Evolutionary conservation across 2,113 vertebrate species (phyloP).

Genomic region (Ramphastos sulfuratus): DNA sequence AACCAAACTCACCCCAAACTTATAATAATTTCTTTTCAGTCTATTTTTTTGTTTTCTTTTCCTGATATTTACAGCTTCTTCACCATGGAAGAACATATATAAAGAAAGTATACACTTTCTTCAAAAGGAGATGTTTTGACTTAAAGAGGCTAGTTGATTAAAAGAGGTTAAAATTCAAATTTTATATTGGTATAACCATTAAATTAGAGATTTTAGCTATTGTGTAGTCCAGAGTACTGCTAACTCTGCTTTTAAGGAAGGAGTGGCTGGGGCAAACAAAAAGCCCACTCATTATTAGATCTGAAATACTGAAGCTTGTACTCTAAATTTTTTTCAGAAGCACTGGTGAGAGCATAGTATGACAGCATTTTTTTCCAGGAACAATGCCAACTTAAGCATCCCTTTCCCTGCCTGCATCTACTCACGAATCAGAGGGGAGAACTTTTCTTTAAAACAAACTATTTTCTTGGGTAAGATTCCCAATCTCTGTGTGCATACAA

Average conservation of each 20-base stretch:
- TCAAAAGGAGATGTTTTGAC: background rate
- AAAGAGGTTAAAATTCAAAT: background rate
- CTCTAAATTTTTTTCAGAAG: background rate
- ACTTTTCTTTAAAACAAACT: background rate
- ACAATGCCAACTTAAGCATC: background rate
- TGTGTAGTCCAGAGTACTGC: background rate
- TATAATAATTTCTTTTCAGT: background rate
- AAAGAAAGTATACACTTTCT: background rate
- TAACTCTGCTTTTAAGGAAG: background rate
- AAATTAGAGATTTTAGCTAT: background rate
- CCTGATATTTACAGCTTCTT: background rate
- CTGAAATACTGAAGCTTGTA: background rate
- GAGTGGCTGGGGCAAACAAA: background rate
- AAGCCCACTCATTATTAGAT: background rate
- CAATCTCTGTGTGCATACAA: background rate
- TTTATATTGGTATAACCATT: background rate
- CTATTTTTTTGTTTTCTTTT: background rate
- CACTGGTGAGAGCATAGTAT: background rate
- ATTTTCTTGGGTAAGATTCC: background rate
- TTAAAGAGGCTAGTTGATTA: background rate
- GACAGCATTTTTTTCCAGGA: constrained; percentile 15
- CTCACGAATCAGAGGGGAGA: background rate
- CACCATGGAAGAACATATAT: background rate
- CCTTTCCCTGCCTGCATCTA: background rate
- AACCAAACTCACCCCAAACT: background rate